Evolutionary conservation across 2,888 invertebrate genomes (phyloP).

Genomic region (Trisateles emortualis): DNA sequence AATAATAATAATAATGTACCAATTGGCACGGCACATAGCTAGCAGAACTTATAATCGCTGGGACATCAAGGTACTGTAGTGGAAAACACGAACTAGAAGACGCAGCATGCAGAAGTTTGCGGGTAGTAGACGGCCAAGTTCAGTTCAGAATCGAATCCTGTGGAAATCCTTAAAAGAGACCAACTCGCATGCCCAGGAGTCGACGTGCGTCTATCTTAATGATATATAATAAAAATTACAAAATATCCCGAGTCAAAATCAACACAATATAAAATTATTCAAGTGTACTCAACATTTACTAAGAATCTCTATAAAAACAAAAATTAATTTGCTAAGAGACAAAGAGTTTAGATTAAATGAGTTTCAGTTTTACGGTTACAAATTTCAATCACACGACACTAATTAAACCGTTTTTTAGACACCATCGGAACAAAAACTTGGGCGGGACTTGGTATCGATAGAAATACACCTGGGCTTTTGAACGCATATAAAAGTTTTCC

Average conservation of each 20-base stretch:
- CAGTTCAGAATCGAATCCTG: too few relatives aligned
- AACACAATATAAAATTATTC: not conserved
- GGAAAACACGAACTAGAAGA: too few relatives aligned
- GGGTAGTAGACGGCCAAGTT: too few relatives aligned
- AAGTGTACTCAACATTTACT: slow-evolving; percentile 8
- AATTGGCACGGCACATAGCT: too few relatives aligned
- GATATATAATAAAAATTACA: not conserved
- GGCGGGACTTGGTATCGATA: slow-evolving; percentile 65
- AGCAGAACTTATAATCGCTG: too few relatives aligned
- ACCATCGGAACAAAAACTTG: slow-evolving; percentile 76
- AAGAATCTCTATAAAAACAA: slow-evolving; percentile 25
- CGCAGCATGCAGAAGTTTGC: too few relatives aligned
- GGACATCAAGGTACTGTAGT: too few relatives aligned
- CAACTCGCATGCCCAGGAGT: too few relatives aligned
- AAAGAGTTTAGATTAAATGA: slow-evolving; percentile 45
- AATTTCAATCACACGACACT: slow-evolving; percentile 64
- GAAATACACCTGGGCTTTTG: slow-evolving; percentile 85
- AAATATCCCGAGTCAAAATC: not conserved
- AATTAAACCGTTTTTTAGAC: slow-evolving; percentile 75
- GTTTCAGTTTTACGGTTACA: slow-evolving; percentile 51
- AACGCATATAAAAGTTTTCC: slow-evolving; percentile 87
- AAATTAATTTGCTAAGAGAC: slow-evolving; percentile 40
- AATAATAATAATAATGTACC: too few relatives aligned
- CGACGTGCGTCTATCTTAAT: too few relatives aligned
- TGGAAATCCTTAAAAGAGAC: too few relatives aligned